A percentile compares a stretch with the other conserved stretches of the same genome.
phyloP scores from a whole-genome alignment of 2,113 vertebrate species.

The Elephas maximus region DNA sequence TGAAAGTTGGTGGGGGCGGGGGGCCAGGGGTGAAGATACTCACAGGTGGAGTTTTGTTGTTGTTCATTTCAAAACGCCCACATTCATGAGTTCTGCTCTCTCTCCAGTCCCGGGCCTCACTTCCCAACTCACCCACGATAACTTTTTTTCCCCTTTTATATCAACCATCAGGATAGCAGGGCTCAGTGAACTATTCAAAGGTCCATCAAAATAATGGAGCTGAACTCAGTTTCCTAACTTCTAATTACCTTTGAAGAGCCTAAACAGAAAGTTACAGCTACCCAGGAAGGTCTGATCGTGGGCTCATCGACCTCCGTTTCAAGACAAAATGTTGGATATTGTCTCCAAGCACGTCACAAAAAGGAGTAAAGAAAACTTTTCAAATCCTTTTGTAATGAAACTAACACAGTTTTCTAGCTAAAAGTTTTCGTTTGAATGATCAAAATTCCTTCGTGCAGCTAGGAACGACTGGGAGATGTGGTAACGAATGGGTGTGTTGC shows the following conservation, averaged over 20 bases:
- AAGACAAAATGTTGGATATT: background rate
- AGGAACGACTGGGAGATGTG: background rate
- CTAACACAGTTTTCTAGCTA: slow-evolving; percentile 5
- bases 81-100: background rate
- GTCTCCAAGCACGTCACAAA: background rate
- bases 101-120: background rate
- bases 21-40: background rate
- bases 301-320: background rate
- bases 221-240: background rate
- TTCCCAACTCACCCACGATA: background rate
- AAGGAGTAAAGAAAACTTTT: background rate
- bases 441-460: background rate
- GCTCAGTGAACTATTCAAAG: background rate
- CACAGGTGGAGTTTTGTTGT: background rate
- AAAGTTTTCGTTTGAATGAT: background rate
- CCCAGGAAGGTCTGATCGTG: background rate
- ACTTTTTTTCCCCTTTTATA: background rate
- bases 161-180: background rate
- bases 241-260: background rate
- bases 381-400: background rate
- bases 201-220: background rate
- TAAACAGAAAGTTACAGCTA: background rate
- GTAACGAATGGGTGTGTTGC: no score
- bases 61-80: slow-evolving; percentile 1
- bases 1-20: background rate